Base-by-base conservation (phyloP, 1,140 invertebrate genomes). In the Agraylea sexmaculata region DNA sequence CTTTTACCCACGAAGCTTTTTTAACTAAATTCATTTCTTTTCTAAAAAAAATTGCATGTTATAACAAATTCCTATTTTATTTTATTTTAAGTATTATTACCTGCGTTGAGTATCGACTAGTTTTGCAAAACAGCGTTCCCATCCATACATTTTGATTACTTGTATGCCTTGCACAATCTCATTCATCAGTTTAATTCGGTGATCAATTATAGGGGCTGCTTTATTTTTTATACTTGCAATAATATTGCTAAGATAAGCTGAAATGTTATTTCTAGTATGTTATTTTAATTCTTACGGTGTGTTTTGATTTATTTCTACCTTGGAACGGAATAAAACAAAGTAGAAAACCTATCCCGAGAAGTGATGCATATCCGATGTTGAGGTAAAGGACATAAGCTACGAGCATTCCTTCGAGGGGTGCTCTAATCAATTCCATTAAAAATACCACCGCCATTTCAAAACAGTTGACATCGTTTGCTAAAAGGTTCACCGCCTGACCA, bases 101-200 rank as follows among this genome's bases (percentile, higher is more conserved):
- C 4, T 36, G n/a, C 5, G 11, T 16, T 20, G 19, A 35, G 19
- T 36, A 37, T 11, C 13, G 15, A 25, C 23, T 25, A 87, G 60
- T 37, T 69, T 70, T 2, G 77, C 77, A 54, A 90, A 89, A 0
- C 83, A 83, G 40, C 78, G 74, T 57, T 91, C 86, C 87, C 87
- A 91, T 0, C 82, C 77, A 53, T 88, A 89, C 87, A 93, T 91
- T 65, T 94, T 95, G 18, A 83, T 87, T 2, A 78, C 77, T 45
- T 80, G 78, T 17, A 83, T 82, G n/a, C 78, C 79, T 28, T 71
- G 71, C 12, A 91, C 77, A 10, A 90, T 80, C 55, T 91, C 87
- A 54, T 84, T 87, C 69, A 88, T 88, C 5, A 88, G 53, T 30
- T 81, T 66, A 1, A 92, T 79, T n/a, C 88, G 61, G 50, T 86